Base-by-base conservation (phyloP, 1,140 invertebrate genomes). In the Aleiodes sp. region DNA sequence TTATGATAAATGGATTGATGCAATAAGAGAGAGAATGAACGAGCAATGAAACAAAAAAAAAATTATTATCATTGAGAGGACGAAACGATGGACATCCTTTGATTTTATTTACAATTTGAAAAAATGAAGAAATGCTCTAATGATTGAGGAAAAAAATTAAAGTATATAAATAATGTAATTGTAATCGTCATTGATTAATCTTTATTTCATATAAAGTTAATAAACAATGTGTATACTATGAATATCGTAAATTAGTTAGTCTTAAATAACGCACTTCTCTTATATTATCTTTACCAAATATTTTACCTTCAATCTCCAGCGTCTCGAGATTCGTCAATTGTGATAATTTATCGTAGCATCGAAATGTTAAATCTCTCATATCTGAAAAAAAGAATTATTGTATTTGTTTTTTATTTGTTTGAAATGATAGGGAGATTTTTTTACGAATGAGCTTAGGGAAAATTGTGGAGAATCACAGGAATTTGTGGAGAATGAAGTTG, bases 191-290 rank as follows among this genome's bases (percentile, higher is more conserved):
- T 80, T 78, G 74, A 79, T 73, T 80, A 78, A 82, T 73, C 68
- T 84, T 84, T 80, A 79, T 83, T 84, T 83, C 80, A 66, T 82
- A 81, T 83, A 76, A 70, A 79, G 80, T 68, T 8, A 83, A 83
- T 83, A 83, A 84, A 85, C 66, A 76, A 73, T 74, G 73, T 77
- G 78, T 79, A 78, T 79, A 81, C 76, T 78, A 79, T 61, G 57
- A 59, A 65, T 24, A 8, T 41, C n/a, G 14, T 41, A 14, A 4
- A 41, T n/a, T n/a, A 4, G n/a, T n/a, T n/a, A n/a, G n/a, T 4
- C 9, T 4, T 41, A 41, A 8, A 6, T 3, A n/a, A 41, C 6
- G 14, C 39, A 41, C n/a, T 41, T n/a, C n/a, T n/a, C n/a, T n/a
- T n/a, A n/a, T n/a, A n/a, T n/a, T n/a, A n/a, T n/a, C n/a, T n/a